Conservation (phyloP, 2,797 vertebrate genomes). For the Cossypha caffra region DNA sequence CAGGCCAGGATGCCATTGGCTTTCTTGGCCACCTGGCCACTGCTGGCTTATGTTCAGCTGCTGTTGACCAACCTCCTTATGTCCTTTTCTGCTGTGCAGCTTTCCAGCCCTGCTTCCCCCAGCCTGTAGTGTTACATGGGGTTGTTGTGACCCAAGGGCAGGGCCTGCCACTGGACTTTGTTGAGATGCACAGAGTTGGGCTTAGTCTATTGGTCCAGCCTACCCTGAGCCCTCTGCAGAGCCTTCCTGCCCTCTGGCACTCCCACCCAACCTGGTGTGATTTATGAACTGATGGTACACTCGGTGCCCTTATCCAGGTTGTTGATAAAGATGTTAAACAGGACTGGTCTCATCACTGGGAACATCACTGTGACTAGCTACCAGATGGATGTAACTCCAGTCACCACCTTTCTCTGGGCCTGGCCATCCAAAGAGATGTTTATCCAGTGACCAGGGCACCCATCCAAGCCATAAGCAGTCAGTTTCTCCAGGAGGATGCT, state of each 20-base stretch:
- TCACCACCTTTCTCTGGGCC: not conserved
- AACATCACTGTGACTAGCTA: not conserved
- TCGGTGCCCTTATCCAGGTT: not conserved
- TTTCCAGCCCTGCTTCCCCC: not conserved
- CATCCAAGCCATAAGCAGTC: not conserved
- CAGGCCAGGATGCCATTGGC: not conserved
- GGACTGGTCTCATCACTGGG: not conserved
- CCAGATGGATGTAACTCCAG: not conserved
- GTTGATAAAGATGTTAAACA: not conserved
- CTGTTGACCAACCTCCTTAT: accelerated
- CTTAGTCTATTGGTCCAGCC: not conserved
- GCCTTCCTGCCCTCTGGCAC: not conserved
- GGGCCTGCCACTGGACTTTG: not conserved
- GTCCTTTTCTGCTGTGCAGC: not conserved
- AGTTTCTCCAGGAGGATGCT: not conserved
- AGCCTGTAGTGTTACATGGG: not conserved
- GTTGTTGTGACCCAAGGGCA: not conserved
- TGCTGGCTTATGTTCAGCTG: not conserved
- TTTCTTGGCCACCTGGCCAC: not conserved
- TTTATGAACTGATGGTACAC: not conserved
- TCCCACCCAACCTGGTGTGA: not conserved
- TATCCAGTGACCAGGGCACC: too few relatives aligned
- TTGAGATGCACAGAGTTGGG: accelerated
- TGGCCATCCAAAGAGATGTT: not conserved
- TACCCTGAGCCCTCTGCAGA: not conserved